Base-by-base conservation (phyloP, 2,888 invertebrate genomes). In the Heliconius charithonia region DNA sequence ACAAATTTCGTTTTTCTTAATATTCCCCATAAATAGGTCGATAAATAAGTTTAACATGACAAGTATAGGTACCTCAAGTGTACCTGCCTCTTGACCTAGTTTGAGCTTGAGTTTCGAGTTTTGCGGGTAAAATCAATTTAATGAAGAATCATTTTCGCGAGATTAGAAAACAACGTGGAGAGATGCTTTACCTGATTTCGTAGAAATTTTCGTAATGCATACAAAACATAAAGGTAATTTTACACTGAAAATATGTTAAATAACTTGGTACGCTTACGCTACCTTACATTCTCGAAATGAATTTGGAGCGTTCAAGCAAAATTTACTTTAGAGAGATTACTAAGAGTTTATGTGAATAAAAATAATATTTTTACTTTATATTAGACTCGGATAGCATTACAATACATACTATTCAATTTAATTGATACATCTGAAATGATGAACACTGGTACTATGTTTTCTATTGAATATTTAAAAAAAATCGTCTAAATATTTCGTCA, bases 71-170 rank as follows among this genome's bases (percentile, higher is more conserved):
- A 78, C 79, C 75, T 69, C 10, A 76, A 76, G 67, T 71, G 79
- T 77, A 79, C 81, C 79, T 73, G 37, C 63, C 79, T 74, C 81
- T 77, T 73, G 81, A 81, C 81, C 77, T 77, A 79, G 32, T 76
- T 81, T 69, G 29, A 63, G 75, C 75, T 62, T 62, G 56, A 71
- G 66, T 77, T 80, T 77, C 66, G 79, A 81, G 69, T 72, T 77
- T 70, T 65, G 56, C 59, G 66, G 51, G 71, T 66, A 76, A 76
- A 72, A 66, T 73, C 59, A 75, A 71, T 51, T 69, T 62, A 79
- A 81, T 79, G 32, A 69, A 45, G 41, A 41, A 77, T 45, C 0
- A 76, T 71, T 75, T 76, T 59, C 59, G n/a, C 25, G 22, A 45
- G 13, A 62, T 59, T 67, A 73, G 59, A 67, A 59, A 27, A 27